Conservation (phyloP, 2,888 invertebrate genomes). For the Xestia sexstrigata region DNA sequence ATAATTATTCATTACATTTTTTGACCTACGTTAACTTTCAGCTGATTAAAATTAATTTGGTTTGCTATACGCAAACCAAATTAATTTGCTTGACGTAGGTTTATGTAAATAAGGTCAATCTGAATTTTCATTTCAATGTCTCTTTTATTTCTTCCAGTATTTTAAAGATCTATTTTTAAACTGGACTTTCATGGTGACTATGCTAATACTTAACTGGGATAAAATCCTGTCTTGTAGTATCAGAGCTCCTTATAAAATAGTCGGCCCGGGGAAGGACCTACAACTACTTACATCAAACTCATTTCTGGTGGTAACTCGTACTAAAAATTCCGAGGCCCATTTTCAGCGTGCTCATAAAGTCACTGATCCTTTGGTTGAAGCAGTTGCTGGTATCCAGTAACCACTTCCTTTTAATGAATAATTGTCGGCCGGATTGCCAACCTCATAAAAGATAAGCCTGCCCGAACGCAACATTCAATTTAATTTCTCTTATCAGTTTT, state of each 20-base stretch:
- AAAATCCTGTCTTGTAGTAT: not conserved
- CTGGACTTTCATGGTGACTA: too few relatives aligned
- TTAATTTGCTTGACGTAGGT: not conserved
- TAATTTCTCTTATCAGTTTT: conserved; percentile 31
- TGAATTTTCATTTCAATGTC: not conserved
- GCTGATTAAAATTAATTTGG: conserved; percentile 28
- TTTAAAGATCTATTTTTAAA: not conserved
- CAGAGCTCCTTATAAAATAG: not conserved
- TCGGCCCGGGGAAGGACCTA: not conserved
- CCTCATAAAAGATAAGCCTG: conserved; percentile 6
- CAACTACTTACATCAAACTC: not conserved
- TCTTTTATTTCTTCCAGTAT: not conserved
- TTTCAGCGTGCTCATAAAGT: not conserved
- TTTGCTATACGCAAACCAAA: too few relatives aligned
- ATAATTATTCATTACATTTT: conserved; percentile 6
- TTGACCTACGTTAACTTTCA: conserved; percentile 12
- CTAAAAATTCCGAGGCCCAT: not conserved
- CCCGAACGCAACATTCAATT: conserved; percentile 14
- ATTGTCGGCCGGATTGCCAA: not conserved
- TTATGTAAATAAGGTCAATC: not conserved
- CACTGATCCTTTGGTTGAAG: not conserved
- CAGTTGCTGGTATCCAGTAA: not conserved
- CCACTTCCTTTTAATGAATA: not conserved
- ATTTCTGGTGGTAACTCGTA: not conserved
- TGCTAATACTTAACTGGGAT: not conserved